Base-by-base conservation (phyloP, 2,797 vertebrate genomes). In the Sparus aurata region DNA sequence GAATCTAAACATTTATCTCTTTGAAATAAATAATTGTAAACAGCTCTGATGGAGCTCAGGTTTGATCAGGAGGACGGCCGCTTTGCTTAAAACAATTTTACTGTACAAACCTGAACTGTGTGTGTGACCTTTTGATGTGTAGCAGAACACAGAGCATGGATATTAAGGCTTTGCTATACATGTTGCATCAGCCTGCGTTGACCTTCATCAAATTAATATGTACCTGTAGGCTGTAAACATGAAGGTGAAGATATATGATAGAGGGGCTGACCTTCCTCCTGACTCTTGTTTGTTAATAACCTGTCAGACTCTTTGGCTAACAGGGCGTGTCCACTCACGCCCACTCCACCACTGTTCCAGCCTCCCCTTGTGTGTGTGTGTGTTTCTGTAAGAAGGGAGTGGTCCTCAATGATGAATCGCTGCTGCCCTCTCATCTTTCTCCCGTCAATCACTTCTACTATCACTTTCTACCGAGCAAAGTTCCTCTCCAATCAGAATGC, bases 231-330 rank as follows among this genome's bases (percentile, higher is more conserved):
- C 45, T 74, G 50, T 79, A 71, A 83, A 86, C 50, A 70, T 54
- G 70, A 4, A 62, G 63, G 83, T 85, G 75, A 69, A 74, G 77
- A 86, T 57, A 41, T 57, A 69, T 76, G 67, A 58, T 45, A n/a
- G 46, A 65, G 73, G 49, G 59, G 63, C 1, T 72, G 81, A 79
- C 78, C 87, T 86, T 77, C 55, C 45, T 64, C 11, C 0, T 22
- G n/a, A 23, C 59, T 50, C 15, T 69, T 84, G 66, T 74, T 38
- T 27, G 50, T 49, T 69, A 46, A 76, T 79, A 85, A 77, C 71
- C 66, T 80, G 69, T 75, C 76, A 70, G 63, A 67, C 10, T 9
- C 23, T 54, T 12, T 23, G 34, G n/a, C 52, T 47, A 20, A 77
- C 15, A 3, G 68, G 82, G 84, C 16, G 60, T 80, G 47, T 82